Conservation (phyloP, 2,797 vertebrate genomes). For the Urophycis tenuis region DNA sequence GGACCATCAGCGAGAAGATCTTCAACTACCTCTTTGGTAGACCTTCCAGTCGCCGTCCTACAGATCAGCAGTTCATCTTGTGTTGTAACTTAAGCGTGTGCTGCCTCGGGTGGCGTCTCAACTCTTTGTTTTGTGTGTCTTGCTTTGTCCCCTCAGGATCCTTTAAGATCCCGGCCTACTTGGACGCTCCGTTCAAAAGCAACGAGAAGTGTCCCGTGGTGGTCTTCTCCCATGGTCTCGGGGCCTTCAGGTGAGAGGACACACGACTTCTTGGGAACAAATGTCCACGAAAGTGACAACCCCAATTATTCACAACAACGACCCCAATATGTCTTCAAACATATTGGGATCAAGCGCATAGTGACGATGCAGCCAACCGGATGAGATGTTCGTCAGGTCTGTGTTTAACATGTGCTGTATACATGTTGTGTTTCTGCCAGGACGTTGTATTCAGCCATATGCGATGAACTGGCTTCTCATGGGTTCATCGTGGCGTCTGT, state of each 20-base stretch:
- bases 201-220: constrained; percentile 84
- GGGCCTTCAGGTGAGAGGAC: constrained; percentile 82
- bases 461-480: constrained; percentile 85
- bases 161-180: constrained; percentile 76
- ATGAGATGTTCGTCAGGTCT: too few relatives aligned
- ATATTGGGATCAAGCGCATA: too few relatives aligned
- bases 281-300: background rate
- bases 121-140: background rate
- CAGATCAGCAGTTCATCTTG: background rate
- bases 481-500: constrained; percentile 92
- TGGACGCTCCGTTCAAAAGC: constrained; percentile 79
- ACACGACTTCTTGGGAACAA: background rate
- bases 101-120: too few relatives aligned
- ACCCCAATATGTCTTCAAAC: too few relatives aligned
- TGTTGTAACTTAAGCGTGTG: background rate
- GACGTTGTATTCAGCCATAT: constrained; percentile 91
- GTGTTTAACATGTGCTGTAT: background rate
- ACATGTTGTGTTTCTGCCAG: constrained; percentile 54
- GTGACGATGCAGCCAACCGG: too few relatives aligned
- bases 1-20: constrained; percentile 71
- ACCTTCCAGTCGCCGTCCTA: constrained; percentile 3
- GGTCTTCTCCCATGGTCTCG: constrained; percentile 92
- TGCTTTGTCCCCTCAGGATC: constrained; percentile 57
- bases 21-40: constrained; percentile 84
- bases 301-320: too few relatives aligned